A percentile compares a stretch with the other conserved stretches of the same genome.
These are phyloP conservation scores for Indri indri DNA, from an alignment of 2,113 vertebrate species.

Conservation along the genomic window DNA sequence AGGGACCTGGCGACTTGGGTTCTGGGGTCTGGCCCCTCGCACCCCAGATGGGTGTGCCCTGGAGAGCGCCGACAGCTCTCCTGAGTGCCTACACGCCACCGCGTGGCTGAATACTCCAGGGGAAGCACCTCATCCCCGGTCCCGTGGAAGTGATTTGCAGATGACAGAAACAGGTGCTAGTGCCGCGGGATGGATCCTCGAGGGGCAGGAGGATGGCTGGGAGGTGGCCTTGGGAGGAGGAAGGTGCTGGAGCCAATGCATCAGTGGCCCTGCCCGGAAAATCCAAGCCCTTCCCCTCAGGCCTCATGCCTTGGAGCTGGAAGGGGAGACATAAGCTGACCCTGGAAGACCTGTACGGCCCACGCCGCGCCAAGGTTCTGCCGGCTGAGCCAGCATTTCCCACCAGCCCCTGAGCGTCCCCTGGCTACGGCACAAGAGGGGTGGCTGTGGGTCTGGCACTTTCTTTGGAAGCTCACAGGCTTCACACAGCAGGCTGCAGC, in stretches of 20 bases:
- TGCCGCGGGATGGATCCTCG: accelerated
- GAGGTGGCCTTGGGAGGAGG: accelerated
- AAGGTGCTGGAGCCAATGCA: neutral
- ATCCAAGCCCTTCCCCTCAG: accelerated
- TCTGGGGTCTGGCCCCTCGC: accelerated
- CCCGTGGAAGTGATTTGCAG: neutral
- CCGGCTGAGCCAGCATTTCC: neutral
- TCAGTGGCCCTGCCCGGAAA: neutral
- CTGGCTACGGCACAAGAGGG: accelerated
- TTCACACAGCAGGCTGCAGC: neutral
- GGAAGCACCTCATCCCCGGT: accelerated
- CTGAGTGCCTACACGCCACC: accelerated
- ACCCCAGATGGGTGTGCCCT: neutral
- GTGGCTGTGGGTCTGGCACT: accelerated
- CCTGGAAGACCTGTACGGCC: neutral
- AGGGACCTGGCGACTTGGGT: accelerated
- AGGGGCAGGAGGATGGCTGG: neutral
- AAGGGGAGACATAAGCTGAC: neutral
- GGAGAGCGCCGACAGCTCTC: neutral
- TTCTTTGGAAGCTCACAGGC: neutral
- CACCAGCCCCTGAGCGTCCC: accelerated
- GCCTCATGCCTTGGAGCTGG: neutral
- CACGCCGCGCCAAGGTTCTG: neutral
- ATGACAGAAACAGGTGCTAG: accelerated
- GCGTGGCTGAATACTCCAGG: accelerated